Conservation (phyloP, 2,113 vertebrate species). For the Gobiocypris rarus region DNA sequence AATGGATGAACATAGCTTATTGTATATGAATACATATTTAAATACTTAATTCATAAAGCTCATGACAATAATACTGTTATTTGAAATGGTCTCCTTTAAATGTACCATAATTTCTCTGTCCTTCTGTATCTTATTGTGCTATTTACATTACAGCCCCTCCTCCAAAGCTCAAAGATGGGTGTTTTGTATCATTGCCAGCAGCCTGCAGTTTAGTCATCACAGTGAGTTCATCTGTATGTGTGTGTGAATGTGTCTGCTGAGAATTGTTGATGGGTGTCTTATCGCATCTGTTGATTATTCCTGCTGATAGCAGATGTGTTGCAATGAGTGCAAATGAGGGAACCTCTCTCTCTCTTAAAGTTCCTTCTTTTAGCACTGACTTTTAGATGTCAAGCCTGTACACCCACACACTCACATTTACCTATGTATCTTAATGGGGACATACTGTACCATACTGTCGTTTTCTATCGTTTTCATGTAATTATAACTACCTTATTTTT, state of each 20-base stretch:
- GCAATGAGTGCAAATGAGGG: slow-evolving; percentile 20
- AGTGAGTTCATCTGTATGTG: neutral
- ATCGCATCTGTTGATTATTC: slow-evolving; percentile 34
- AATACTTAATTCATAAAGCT: neutral
- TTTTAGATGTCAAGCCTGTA: neutral
- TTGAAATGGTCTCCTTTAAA: neutral
- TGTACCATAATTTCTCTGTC: neutral
- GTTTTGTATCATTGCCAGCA: neutral
- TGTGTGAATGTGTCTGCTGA: slow-evolving; percentile 11
- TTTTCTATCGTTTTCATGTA: neutral
- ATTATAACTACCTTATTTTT: neutral
- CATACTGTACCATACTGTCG: neutral
- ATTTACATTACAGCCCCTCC: neutral
- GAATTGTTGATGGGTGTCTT: slow-evolving; percentile 21
- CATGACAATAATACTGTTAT: neutral
- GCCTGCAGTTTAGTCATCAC: slow-evolving; percentile 7
- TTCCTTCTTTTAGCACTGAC: neutral
- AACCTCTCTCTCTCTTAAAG: neutral
- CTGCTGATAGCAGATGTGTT: slow-evolving; percentile 23
- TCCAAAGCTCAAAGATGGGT: slow-evolving; percentile 4
- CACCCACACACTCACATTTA: neutral
- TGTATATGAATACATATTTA: neutral
- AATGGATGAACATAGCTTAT: neutral
- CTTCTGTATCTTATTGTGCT: slow-evolving; percentile 9
- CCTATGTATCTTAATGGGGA: neutral